phyloP scores from a whole-genome alignment of 2,888 invertebrate genomes.

The Pachydiplax longipennis region DNA sequence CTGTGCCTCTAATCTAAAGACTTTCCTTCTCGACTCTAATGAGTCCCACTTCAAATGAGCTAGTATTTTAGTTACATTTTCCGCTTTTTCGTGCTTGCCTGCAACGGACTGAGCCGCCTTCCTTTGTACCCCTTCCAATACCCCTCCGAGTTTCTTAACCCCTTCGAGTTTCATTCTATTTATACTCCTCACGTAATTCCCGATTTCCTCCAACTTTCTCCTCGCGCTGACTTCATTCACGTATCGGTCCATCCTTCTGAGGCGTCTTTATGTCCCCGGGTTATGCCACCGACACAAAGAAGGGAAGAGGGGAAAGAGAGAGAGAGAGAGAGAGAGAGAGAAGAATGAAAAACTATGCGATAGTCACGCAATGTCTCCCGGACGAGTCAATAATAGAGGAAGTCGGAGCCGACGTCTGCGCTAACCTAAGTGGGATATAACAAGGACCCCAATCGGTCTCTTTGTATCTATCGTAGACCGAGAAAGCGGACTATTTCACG shows the following conservation, averaged over 20 bases:
- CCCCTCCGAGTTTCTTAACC: too few species aligned
- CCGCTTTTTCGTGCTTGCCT: too few species aligned
- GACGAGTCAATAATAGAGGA: not conserved
- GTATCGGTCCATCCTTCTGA: too few species aligned
- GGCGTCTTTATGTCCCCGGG: not conserved
- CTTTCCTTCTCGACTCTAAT: too few species aligned
- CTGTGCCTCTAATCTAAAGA: too few species aligned
- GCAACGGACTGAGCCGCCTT: too few species aligned
- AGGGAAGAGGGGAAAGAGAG: not conserved
- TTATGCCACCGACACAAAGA: not conserved
- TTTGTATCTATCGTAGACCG: not conserved
- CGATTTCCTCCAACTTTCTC: not conserved
- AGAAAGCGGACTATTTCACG: not conserved
- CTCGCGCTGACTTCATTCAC: not conserved
- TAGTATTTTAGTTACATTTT: too few species aligned
- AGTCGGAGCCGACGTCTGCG: not conserved
- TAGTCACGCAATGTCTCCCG: not conserved
- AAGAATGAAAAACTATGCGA: not conserved
- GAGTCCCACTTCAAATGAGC: too few species aligned
- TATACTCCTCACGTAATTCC: not conserved
- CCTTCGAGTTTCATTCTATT: too few species aligned
- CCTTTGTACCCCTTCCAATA: too few species aligned
- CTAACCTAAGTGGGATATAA: not conserved
- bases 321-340: not conserved
- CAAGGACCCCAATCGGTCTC: not conserved